These are phyloP conservation scores for Ptychobarbus kaznakovi DNA, from an alignment of 2,797 vertebrate species.

Conservation along the genomic window DNA sequence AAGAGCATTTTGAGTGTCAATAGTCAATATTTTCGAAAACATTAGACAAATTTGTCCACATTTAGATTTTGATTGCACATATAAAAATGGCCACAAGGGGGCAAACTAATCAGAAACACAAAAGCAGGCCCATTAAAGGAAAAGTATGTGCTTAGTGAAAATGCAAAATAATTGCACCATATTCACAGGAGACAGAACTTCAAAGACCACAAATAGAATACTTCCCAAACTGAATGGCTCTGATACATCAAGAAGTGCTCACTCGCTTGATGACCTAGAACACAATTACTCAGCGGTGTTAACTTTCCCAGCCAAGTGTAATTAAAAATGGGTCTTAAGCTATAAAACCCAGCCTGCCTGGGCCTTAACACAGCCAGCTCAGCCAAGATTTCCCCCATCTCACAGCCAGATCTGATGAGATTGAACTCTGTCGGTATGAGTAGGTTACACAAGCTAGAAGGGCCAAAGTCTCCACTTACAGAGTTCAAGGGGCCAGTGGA, in stretches of 20 bases:
- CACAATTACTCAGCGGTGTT: slow-evolving; percentile 52
- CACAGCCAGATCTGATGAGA: slow-evolving; percentile 45
- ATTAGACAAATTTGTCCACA: neutral
- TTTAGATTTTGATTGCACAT: neutral
- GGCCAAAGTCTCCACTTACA: neutral
- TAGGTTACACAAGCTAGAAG: slow-evolving; percentile 8
- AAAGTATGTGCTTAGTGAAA: neutral
- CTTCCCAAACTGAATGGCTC: neutral
- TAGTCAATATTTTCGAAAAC: neutral
- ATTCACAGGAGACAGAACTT: slow-evolving; percentile 39
- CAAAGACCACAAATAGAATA: slow-evolving; percentile 15
- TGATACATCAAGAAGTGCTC: slow-evolving; percentile 44
- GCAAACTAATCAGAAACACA: neutral
- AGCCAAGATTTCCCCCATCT: slow-evolving; percentile 46
- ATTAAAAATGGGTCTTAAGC: slow-evolving; percentile 76
- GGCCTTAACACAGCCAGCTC: slow-evolving; percentile 39
- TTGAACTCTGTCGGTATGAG: slow-evolving; percentile 14
- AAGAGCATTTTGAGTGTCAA: no score
- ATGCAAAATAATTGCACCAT: slow-evolving; percentile 6
- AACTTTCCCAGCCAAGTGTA: slow-evolving; percentile 71
- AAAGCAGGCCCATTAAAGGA: neutral
- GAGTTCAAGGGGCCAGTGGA: neutral
- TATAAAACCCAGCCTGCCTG: slow-evolving; percentile 64
- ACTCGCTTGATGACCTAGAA: slow-evolving; percentile 20
- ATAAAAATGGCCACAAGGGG: slow-evolving; percentile 1